Evolutionary conservation across 1,140 invertebrate species (phyloP), one percentile per base, ranked within the genome.

Genomic region (Drosophila carrolli): DNA sequence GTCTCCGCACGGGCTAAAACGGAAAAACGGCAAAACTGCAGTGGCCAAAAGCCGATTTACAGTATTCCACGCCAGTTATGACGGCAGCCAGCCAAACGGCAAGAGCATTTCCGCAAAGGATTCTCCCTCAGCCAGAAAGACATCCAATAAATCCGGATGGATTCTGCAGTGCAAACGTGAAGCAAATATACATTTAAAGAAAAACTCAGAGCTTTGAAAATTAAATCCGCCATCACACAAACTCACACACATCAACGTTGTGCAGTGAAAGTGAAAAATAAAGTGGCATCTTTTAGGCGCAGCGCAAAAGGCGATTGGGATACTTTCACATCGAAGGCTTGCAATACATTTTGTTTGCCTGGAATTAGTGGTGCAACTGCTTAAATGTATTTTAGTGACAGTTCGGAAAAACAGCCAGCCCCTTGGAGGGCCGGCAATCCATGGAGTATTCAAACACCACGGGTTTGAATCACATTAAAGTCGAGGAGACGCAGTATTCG

Each of bases 371-470:
- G 61, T 68, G 81, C 90, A 91, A 79, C 90, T 85, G 91, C 74
- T 92, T 92, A 92, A 92, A 92, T 92, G 91, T 91, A 91, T 92
- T 91, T 91, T 90, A 82, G 85, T 88, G 80, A 72, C 72, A 71
- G 78, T 75, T 60, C 54, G 44, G 75, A 82, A 78, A 65, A 84
- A 77, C 74, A 79, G 91, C 91, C 91, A 90, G 91, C 91, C 91
- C 91, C 91, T 79, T 78, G 80, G 91, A 92, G 91, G 91, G 91
- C 90, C 90, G 91, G 91, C 91, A 84, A 91, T 81, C 73, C 91
- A 92, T 92, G 91, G 91, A 92, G 91, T 92, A 89, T 92, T 92
- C 91, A 82, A 92, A 68, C 72, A 83, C 91, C 68, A 75, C 63
- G 62, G 65, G 90, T 89, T 88, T 92, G 83, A 89, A 75, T 90